These are phyloP conservation scores for Mesitornis unicolor DNA, from an alignment of 2,113 vertebrate genomes.

Conservation along the genomic window DNA sequence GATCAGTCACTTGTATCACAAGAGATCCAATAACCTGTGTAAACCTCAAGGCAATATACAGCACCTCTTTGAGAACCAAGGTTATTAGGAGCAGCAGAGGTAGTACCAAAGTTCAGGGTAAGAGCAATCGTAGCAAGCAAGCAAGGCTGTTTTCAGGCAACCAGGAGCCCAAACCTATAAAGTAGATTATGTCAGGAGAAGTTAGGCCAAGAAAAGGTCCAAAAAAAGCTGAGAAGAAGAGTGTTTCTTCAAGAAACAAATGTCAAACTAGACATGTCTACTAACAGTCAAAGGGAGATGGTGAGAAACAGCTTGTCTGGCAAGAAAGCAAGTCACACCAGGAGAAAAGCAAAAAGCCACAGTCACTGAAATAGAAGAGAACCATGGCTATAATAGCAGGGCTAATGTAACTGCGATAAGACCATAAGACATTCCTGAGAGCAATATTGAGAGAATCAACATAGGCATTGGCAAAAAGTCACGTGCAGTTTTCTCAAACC, in stretches of 20 bases:
- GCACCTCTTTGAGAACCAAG: neutral
- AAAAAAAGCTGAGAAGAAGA: neutral
- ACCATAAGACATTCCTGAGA: neutral
- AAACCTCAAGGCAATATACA: neutral
- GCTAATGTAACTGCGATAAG: rapidly evolving
- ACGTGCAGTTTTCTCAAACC: neutral
- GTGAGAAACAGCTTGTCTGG: neutral
- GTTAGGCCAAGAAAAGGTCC: neutral
- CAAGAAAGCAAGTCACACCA: neutral
- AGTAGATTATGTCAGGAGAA: neutral
- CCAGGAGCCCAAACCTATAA: neutral
- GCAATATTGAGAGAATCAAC: neutral
- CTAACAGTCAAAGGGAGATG: neutral
- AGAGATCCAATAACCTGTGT: neutral
- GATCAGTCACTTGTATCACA: neutral
- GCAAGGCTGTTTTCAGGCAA: neutral
- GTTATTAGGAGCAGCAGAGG: neutral
- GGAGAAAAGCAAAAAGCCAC: neutral
- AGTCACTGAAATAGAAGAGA: neutral
- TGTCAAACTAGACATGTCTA: neutral
- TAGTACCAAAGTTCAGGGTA: neutral
- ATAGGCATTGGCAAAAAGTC: neutral
- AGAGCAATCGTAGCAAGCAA: neutral
- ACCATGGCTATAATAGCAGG: neutral
- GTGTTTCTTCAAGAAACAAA: neutral